A percentile compares a stretch with the other conserved stretches of the same genome.
Conservation (phyloP, 2,797 vertebrate species). For the Prionace glauca region DNA sequence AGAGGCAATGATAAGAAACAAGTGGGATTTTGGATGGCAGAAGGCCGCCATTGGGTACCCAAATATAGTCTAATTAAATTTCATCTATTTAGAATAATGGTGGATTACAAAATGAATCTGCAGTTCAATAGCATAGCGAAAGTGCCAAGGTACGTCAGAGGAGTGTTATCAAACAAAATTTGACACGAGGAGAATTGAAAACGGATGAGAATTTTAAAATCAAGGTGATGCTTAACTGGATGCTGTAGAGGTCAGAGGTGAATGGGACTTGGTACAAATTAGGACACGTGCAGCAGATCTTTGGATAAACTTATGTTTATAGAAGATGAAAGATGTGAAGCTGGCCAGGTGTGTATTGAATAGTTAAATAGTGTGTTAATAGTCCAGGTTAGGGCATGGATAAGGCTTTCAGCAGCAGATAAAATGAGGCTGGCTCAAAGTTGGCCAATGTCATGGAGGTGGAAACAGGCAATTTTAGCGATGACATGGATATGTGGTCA, state of each 20-base stretch:
- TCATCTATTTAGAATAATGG: background rate
- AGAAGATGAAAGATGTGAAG: background rate
- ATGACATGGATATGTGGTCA: background rate
- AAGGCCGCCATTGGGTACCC: background rate
- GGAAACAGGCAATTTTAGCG: background rate
- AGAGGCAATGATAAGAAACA: background rate
- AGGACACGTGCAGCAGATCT: background rate
- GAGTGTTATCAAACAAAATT: background rate
- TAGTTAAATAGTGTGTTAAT: background rate
- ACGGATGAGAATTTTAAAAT: background rate
- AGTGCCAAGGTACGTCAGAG: background rate
- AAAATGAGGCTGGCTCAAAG: background rate
- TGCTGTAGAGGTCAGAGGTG: background rate
- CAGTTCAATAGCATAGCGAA: background rate
- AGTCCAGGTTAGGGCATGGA: background rate
- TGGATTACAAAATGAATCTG: constrained; percentile 1
- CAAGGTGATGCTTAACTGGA: background rate
- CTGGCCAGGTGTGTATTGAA: background rate
- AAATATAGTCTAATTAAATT: background rate
- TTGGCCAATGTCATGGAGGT: background rate
- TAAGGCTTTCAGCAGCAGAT: background rate
- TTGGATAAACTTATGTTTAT: background rate
- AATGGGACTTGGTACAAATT: background rate
- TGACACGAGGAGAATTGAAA: background rate
- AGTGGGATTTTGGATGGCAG: background rate